Percentiles rank a stretch among this genome's conserved stretches.
Conservation (phyloP, 1,140 invertebrate genomes). For the Meloidogyne floridensis region DNA sequence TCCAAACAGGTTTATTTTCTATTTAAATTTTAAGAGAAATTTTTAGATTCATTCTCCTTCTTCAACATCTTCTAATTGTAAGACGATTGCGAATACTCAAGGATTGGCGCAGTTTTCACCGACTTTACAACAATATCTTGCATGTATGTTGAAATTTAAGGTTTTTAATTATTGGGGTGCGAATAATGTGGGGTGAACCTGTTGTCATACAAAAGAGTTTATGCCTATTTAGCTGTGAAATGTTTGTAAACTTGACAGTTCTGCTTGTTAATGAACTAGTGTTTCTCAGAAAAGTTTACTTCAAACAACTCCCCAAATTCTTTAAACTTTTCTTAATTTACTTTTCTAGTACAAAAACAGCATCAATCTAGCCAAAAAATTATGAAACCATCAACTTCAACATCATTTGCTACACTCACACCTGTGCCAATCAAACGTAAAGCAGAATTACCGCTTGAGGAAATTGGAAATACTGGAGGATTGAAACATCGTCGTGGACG, state of each 20-base stretch:
- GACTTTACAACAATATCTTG: background rate
- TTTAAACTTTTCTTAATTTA: background rate
- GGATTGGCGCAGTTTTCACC: too few relatives aligned
- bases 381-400: background rate
- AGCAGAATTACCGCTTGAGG: background rate
- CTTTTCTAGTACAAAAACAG: background rate
- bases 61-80: background rate
- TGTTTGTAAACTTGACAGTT: too few relatives aligned
- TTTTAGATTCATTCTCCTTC: background rate
- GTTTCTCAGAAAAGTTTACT: too few relatives aligned
- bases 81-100: background rate
- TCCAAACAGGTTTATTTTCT: background rate
- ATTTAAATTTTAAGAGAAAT: background rate
- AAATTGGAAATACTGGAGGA: background rate
- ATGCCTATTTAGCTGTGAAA: too few relatives aligned
- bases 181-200: too few relatives aligned
- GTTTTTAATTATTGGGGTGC: too few relatives aligned
- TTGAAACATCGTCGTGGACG: background rate
- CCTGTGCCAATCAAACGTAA: slow-evolving; percentile 5
- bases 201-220: too few relatives aligned
- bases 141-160: background rate
- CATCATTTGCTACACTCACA: background rate
- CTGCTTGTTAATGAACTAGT: too few relatives aligned
- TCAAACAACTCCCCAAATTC: too few relatives aligned
- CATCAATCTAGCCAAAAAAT: background rate